Evolutionary conservation across 2,113 vertebrate species (phyloP).

Genomic region (Saguinus imperator): DNA sequence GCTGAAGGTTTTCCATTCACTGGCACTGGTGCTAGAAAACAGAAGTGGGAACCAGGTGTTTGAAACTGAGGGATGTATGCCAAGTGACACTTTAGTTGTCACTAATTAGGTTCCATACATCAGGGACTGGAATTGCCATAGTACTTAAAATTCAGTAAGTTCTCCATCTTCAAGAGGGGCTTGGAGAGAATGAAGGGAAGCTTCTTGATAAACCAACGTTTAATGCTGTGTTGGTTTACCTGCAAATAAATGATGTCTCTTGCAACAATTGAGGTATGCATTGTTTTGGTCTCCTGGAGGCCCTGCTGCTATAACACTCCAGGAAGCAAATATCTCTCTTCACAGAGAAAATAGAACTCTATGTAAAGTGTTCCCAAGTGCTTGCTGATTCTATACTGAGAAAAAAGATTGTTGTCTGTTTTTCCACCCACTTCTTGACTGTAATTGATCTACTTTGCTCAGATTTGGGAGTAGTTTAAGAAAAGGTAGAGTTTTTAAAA

Average conservation of each 20-base stretch:
- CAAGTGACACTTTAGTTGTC: slow-evolving; percentile 33
- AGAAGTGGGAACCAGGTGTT: neutral
- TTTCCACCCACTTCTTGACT: neutral
- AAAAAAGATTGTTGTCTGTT: slow-evolving; percentile 65
- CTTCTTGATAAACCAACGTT: slow-evolving; percentile 18
- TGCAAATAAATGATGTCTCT: slow-evolving; percentile 59
- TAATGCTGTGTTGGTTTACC: neutral
- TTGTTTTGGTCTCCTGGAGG: slow-evolving; percentile 60
- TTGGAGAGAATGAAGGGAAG: neutral
- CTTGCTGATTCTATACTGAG: slow-evolving; percentile 69
- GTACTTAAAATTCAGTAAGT: slow-evolving; percentile 46
- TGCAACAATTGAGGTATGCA: slow-evolving; percentile 23
- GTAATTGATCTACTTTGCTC: slow-evolving; percentile 43
- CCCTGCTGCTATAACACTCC: slow-evolving; percentile 57
- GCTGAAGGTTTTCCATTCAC: neutral
- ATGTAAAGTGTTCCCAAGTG: slow-evolving; percentile 43
- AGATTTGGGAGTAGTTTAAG: slow-evolving; percentile 6
- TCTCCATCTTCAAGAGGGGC: neutral
- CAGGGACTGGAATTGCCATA: neutral
- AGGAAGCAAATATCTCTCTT: slow-evolving; percentile 74
- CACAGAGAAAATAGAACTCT: slow-evolving; percentile 65
- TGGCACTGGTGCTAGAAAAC: neutral
- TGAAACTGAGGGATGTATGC: slow-evolving; percentile 22
- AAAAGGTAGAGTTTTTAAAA: slow-evolving; percentile 43
- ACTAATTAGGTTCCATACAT: slow-evolving; percentile 54